Evolutionary conservation across 1,140 invertebrate genomes (phyloP).

Genomic region (Apis laboriosa): DNA sequence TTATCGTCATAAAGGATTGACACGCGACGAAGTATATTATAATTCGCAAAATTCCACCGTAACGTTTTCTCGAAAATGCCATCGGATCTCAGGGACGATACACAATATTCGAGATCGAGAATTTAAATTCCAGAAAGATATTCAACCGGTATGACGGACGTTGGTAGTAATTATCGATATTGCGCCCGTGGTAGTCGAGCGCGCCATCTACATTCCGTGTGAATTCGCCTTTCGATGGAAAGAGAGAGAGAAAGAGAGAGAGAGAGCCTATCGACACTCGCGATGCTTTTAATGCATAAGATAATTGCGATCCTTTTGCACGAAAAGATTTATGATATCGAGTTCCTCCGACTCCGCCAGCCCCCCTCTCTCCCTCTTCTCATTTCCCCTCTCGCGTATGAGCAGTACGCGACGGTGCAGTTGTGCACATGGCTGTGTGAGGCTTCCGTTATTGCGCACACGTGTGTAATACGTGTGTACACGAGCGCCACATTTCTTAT

Average conservation of each 20-base stretch:
- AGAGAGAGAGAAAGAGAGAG: constrained; percentile 15
- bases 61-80: too few species aligned
- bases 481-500: constrained; percentile 45
- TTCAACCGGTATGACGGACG: not conserved
- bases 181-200: not conserved
- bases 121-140: not conserved
- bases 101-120: too few species aligned
- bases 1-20: too few species aligned
- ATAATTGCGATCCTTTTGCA: constrained; percentile 77
- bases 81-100: too few species aligned
- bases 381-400: constrained; percentile 70
- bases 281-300: constrained; percentile 76
- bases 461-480: not conserved
- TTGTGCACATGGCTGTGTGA: constrained; percentile 57
- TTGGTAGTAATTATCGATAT: not conserved
- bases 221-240: constrained; percentile 2
- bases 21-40: too few species aligned
- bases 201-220: not conserved
- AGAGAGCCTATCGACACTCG: constrained; percentile 64
- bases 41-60: too few species aligned
- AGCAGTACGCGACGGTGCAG: constrained; percentile 66
- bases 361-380: not conserved
- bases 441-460: constrained; percentile 72
- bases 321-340: constrained; percentile 76
- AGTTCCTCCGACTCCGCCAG: constrained; percentile 27